These are phyloP conservation scores for Subacronicta megacephala DNA, from an alignment of 2,888 invertebrate genomes.

Conservation along the genomic window DNA sequence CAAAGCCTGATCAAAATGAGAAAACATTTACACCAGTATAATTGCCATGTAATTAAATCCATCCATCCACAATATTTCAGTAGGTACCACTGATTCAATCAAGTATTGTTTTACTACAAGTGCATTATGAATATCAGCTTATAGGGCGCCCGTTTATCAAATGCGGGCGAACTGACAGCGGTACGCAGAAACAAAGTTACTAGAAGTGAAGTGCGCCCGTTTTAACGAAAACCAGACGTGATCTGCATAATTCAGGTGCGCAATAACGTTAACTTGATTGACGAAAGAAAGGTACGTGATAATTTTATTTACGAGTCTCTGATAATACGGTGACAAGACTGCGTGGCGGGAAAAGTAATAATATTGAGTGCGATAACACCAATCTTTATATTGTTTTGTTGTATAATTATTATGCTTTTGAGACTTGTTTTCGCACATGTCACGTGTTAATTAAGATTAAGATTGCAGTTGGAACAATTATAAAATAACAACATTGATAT, in stretches of 20 bases:
- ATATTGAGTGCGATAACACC: slow-evolving; percentile 44
- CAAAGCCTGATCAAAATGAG: no score
- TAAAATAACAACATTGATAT: neutral
- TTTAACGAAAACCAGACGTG: slow-evolving; percentile 43
- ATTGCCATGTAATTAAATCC: slow-evolving; percentile 5
- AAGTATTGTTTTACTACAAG: slow-evolving; percentile 21
- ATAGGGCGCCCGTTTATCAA: slow-evolving; percentile 62
- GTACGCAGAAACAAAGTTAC: slow-evolving; percentile 41
- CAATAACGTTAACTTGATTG: slow-evolving; percentile 51
- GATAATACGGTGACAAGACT: slow-evolving; percentile 45
- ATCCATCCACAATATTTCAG: slow-evolving; percentile 1
- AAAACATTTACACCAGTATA: no score
- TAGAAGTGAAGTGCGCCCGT: slow-evolving; percentile 43
- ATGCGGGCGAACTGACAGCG: slow-evolving; percentile 50
- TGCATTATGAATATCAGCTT: slow-evolving; percentile 53
- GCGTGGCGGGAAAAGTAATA: slow-evolving; percentile 40
- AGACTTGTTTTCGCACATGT: slow-evolving; percentile 4
- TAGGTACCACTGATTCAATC: neutral
- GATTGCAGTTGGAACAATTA: slow-evolving; percentile 6
- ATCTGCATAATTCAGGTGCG: slow-evolving; percentile 43
- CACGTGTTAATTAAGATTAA: slow-evolving; percentile 10
- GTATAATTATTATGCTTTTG: slow-evolving; percentile 10
- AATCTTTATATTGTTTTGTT: slow-evolving; percentile 17
- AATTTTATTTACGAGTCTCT: slow-evolving; percentile 41
- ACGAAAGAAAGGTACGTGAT: slow-evolving; percentile 53